Evolutionary conservation across 92 coral and sea anemone genomes (phyloP).

Genomic region (Scolanthus callimorphus): DNA sequence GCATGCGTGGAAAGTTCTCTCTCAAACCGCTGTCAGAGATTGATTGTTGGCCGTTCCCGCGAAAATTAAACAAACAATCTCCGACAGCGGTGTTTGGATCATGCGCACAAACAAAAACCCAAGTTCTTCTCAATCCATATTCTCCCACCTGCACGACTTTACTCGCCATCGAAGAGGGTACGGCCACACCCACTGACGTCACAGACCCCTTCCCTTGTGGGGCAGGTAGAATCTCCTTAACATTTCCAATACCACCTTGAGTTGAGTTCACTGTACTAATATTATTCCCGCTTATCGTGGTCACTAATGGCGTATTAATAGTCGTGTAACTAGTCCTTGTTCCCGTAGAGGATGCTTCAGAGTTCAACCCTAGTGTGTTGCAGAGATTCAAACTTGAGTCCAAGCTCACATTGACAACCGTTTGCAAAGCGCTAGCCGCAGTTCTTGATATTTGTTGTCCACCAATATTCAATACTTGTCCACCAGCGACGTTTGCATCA

Average conservation of each 20-base stretch:
- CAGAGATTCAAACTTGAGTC: conserved; percentile 82
- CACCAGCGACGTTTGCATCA: conserved; percentile 72
- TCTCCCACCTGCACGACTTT: conserved; percentile 60
- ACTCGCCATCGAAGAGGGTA: conserved; percentile 33
- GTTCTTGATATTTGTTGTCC: conserved; percentile 42
- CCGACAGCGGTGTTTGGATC: too few species aligned
- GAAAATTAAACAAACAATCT: too few species aligned
- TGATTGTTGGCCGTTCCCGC: too few species aligned
- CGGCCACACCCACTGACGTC: conserved; percentile 30
- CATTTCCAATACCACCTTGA: conserved; percentile 29
- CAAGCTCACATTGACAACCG: conserved; percentile 29
- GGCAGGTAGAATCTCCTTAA: conserved; percentile 73
- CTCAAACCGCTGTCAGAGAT: too few species aligned
- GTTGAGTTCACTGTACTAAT: conserved; percentile 29
- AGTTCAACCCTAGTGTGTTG: conserved; percentile 52
- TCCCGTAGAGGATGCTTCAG: conserved; percentile 27
- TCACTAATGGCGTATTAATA: conserved; percentile 28
- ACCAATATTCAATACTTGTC: conserved; percentile 64
- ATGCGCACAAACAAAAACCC: too few species aligned
- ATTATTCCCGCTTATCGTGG: conserved; percentile 40
- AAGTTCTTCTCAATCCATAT: too few species aligned
- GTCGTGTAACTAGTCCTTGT: conserved; percentile 51
- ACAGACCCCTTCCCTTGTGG: conserved; percentile 38
- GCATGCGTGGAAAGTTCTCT: too few species aligned
- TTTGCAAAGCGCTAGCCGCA: conserved; percentile 28